These are phyloP conservation scores for Dicranocentrus wangi DNA, from an alignment of 2,888 invertebrate species.

Conservation along the genomic window DNA sequence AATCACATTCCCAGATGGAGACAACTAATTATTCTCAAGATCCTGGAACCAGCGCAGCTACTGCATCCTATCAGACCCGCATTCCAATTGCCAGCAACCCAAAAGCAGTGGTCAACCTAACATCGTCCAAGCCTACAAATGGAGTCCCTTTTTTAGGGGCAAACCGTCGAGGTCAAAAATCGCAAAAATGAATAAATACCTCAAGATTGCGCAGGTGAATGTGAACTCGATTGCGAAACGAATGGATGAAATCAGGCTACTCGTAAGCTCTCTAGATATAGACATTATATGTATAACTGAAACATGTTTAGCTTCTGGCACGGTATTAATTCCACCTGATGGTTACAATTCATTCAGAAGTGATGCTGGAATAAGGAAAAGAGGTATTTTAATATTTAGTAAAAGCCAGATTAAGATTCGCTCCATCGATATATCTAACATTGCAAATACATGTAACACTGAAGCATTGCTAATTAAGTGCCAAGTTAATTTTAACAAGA, in stretches of 20 bases:
- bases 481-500: not conserved
- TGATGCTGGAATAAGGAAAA: not conserved
- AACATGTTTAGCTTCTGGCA: not conserved
- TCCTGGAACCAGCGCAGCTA: not conserved
- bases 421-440: not conserved
- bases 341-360: not conserved
- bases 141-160: too few relatives aligned
- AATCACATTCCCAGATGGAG: not conserved
- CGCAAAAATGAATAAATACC: not conserved
- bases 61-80: not conserved
- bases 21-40: too few relatives aligned
- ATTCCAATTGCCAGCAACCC: not conserved
- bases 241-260: not conserved
- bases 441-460: not conserved
- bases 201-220: constrained; percentile 1
- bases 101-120: not conserved
- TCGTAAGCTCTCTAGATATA: not conserved
- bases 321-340: too few relatives aligned
- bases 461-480: not conserved
- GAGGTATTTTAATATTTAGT: not conserved
- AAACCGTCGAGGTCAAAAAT: too few relatives aligned
- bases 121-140: too few relatives aligned
- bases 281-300: constrained; percentile 7
- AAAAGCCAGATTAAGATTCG: not conserved
- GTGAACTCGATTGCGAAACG: not conserved